Evolutionary conservation across 2,888 invertebrate species (phyloP).

Genomic region (Pristionchus entomophagus): DNA sequence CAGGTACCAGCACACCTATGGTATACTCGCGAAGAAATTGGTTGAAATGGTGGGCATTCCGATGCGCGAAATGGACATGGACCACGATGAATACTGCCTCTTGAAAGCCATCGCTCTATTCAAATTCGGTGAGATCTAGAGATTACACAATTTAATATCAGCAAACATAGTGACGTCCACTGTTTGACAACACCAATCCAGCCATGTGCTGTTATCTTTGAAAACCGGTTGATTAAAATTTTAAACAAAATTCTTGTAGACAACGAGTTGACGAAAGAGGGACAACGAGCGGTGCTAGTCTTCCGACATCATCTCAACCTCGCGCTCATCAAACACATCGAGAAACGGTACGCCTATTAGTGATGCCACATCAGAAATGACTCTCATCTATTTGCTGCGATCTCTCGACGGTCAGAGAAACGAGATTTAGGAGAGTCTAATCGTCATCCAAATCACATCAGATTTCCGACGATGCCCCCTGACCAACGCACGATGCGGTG

Average conservation of each 20-base stretch:
- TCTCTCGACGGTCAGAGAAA: too few relatives aligned
- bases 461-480: too few relatives aligned
- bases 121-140: conserved; percentile 63
- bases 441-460: too few relatives aligned
- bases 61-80: conserved; percentile 63
- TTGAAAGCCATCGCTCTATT: conserved; percentile 65
- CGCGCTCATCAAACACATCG: conserved; percentile 58
- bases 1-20: conserved; percentile 64
- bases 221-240: background rate
- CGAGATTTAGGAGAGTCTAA: too few relatives aligned
- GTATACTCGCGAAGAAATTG: conserved; percentile 60
- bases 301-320: conserved; percentile 60
- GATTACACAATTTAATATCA: too few relatives aligned
- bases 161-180: background rate
- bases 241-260: conserved; percentile 55
- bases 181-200: background rate
- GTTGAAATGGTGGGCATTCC: conserved; percentile 64
- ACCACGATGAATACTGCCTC: conserved; percentile 63
- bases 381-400: too few relatives aligned
- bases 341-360: too few relatives aligned
- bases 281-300: conserved; percentile 49
- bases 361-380: too few relatives aligned
- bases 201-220: background rate
- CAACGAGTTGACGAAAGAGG: conserved; percentile 58
- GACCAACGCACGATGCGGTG: too few relatives aligned